A percentile compares a stretch with the other conserved stretches of the same genome.
Conservation (phyloP, 2,888 invertebrate genomes). For the Bombylius discolor region DNA sequence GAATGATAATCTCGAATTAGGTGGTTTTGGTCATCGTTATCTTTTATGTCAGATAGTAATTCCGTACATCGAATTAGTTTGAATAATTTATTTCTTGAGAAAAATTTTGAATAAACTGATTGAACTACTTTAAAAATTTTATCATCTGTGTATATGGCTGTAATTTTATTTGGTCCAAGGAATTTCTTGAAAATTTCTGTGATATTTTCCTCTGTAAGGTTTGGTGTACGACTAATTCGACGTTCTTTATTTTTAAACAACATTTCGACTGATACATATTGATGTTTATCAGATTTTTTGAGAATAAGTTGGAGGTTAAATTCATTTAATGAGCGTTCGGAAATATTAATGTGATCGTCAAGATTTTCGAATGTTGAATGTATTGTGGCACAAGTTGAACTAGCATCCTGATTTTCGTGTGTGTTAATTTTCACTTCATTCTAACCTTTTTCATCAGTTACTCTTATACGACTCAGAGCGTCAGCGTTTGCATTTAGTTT, state of each 20-base stretch:
- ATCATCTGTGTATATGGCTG: too few species aligned
- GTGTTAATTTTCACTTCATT: neutral
- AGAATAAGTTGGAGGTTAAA: constrained; percentile 7
- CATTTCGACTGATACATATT: neutral
- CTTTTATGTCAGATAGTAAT: too few species aligned
- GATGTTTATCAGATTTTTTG: neutral
- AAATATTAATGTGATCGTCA: neutral
- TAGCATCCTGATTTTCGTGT: neutral
- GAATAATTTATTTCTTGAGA: too few species aligned
- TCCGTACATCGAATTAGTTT: too few species aligned
- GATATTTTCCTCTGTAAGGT: constrained; percentile 1
- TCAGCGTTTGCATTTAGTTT: constrained; percentile 12
- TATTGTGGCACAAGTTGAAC: too few species aligned
- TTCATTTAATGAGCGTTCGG: constrained; percentile 4
- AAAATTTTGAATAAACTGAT: too few species aligned
- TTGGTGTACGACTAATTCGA: neutral
- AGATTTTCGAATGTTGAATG: constrained; percentile 3
- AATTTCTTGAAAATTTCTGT: neutral
- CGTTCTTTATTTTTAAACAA: neutral
- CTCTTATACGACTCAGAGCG: constrained; percentile 4
- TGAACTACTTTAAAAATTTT: neutral
- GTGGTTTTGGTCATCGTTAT: too few species aligned
- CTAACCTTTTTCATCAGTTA: neutral
- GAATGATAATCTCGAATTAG: too few species aligned
- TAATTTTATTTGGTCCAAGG: too few species aligned